phyloP scores from a whole-genome alignment of 1,140 invertebrate genomes.

The Teleogryllus occipitalis region DNA sequence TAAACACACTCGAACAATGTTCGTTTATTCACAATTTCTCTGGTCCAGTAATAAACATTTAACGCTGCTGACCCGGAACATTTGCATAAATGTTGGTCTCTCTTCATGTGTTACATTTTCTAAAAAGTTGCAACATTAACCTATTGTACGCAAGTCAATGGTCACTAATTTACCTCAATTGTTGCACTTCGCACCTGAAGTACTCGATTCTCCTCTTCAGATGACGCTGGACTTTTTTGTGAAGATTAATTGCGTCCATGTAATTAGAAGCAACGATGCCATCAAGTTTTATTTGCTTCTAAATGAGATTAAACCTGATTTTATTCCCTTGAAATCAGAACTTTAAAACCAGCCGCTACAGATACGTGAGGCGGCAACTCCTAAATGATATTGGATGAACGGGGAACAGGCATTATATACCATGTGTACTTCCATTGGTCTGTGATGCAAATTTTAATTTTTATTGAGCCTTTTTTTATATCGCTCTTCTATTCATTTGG shows the following conservation, averaged over 20 bases:
- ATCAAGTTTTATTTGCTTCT: background rate
- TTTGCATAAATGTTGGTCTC: too few species aligned
- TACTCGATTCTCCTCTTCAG: too few species aligned
- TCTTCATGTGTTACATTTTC: too few species aligned
- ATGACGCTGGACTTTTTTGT: background rate
- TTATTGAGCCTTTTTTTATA: background rate
- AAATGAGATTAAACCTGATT: background rate
- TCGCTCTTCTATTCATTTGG: background rate
- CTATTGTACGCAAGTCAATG: too few species aligned
- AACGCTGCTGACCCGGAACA: too few species aligned
- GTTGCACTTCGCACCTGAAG: too few species aligned
- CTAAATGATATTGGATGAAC: background rate
- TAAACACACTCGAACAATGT: too few species aligned
- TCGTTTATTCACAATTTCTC: too few species aligned
- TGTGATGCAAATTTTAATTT: constrained; percentile 1
- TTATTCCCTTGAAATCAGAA: background rate
- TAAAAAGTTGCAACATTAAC: too few species aligned
- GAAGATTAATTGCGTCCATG: background rate
- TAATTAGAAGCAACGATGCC: background rate
- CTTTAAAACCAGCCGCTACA: background rate
- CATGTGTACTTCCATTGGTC: background rate
- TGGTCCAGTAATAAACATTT: too few species aligned
- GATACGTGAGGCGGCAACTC: background rate
- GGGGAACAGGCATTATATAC: background rate
- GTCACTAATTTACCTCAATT: too few species aligned